Conservation (phyloP, 2,113 vertebrate species). For the Colossoma macropomum region DNA sequence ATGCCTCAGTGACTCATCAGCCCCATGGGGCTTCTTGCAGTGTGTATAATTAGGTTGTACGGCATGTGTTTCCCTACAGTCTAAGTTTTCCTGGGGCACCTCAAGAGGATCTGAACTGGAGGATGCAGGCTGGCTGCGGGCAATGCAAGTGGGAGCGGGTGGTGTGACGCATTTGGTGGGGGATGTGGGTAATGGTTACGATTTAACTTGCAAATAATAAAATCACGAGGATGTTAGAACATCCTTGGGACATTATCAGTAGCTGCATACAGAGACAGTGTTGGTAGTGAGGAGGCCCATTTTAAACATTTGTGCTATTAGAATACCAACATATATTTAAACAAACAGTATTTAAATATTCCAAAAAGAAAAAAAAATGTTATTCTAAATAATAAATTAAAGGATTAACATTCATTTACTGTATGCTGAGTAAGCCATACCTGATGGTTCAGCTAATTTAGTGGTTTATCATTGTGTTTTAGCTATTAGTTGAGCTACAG, state of each 20-base stretch:
- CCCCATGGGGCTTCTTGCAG: background rate
- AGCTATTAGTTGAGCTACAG: no score
- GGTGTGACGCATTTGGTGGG: background rate
- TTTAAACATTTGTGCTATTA: no score
- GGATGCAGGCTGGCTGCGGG: background rate
- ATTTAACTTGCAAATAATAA: background rate
- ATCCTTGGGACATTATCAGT: background rate
- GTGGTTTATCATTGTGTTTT: no score
- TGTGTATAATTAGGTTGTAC: constrained; percentile 7
- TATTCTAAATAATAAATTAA: no score
- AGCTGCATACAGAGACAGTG: background rate
- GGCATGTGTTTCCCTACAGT: background rate
- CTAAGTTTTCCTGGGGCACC: background rate
- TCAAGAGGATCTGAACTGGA: background rate
- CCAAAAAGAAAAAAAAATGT: no score
- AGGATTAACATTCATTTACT: no score
- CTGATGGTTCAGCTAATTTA: no score
- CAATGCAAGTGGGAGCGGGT: background rate
- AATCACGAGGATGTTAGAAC: background rate
- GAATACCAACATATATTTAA: no score
- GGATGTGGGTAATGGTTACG: background rate
- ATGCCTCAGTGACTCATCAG: constrained; percentile 12
- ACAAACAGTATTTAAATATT: no score
- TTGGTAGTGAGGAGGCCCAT: no score
- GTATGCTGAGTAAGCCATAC: no score